phyloP scores from a whole-genome alignment of 2,113 vertebrate genomes.

The Fukomys damarensis region DNA sequence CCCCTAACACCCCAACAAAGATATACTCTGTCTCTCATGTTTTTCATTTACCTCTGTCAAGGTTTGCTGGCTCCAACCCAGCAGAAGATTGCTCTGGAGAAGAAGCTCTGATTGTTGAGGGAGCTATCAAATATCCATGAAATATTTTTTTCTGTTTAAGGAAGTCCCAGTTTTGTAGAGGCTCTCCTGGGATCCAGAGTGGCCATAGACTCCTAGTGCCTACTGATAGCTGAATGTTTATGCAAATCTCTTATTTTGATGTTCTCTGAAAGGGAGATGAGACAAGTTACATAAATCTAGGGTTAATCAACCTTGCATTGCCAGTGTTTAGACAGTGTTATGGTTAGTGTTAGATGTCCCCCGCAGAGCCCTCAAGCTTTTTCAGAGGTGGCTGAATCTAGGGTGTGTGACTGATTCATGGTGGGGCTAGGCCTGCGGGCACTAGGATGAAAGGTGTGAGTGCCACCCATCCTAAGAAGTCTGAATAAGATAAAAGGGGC shows the following conservation, averaged over 20 bases:
- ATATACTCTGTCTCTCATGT: not conserved
- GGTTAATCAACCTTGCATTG: not conserved
- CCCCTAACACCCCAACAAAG: not conserved
- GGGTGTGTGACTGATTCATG: too few relatives aligned
- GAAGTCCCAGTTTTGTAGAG: not conserved
- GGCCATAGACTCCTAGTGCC: not conserved
- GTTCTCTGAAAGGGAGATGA: not conserved
- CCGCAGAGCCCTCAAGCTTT: too few relatives aligned
- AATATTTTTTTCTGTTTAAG: not conserved
- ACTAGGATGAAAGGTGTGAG: too few relatives aligned
- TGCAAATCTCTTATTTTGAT: not conserved
- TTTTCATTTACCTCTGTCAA: not conserved
- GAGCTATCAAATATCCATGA: not conserved
- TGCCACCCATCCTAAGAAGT: too few relatives aligned
- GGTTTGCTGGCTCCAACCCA: not conserved
- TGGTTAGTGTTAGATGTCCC: too few relatives aligned
- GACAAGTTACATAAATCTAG: not conserved
- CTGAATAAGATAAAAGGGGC: too few relatives aligned
- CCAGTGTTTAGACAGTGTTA: not conserved
- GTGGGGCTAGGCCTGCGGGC: too few relatives aligned
- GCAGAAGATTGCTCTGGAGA: not conserved
- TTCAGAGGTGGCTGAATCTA: too few relatives aligned
- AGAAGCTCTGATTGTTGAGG: not conserved
- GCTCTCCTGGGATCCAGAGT: not conserved
- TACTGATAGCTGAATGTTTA: not conserved